These are phyloP conservation scores for Rhinophrynus dorsalis DNA, from an alignment of 2,797 vertebrate species.

Conservation along the genomic window DNA sequence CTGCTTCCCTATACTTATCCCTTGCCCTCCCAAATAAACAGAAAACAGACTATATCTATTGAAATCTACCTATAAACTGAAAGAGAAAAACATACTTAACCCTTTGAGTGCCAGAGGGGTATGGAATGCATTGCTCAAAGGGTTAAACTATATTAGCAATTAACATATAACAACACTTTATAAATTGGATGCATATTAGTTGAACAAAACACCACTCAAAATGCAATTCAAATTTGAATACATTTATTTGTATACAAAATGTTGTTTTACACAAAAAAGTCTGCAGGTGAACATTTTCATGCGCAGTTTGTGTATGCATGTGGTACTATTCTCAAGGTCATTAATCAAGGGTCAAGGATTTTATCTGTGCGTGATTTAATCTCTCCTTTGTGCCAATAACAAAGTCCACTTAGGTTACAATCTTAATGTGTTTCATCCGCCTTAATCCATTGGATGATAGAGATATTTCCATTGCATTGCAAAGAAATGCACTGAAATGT, in stretches of 20 bases:
- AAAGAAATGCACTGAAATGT: too few species aligned
- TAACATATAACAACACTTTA: not conserved
- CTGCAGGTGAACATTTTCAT: slow-evolving; percentile 73
- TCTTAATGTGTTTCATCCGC: slow-evolving; percentile 33
- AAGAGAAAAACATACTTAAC: too few species aligned
- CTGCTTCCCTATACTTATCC: too few species aligned
- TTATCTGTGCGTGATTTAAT: slow-evolving; percentile 47
- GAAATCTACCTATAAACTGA: too few species aligned
- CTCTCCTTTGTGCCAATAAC: slow-evolving; percentile 24
- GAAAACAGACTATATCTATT: too few species aligned
- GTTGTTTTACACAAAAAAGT: slow-evolving; percentile 74
- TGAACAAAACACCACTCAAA: slow-evolving; percentile 33
- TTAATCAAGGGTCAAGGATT: slow-evolving; percentile 60
- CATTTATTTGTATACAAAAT: slow-evolving; percentile 93
- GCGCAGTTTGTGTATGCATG: slow-evolving; percentile 77
- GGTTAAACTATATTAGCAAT: too few species aligned
- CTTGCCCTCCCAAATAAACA: too few species aligned
- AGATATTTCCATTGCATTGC: too few species aligned
- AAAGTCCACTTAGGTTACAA: slow-evolving; percentile 54
- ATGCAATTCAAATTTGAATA: slow-evolving; percentile 83
- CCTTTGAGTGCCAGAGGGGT: too few species aligned
- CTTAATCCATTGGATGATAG: too few species aligned
- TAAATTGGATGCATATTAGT: not conserved
- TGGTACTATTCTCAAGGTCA: slow-evolving; percentile 57
- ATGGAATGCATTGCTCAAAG: too few species aligned